phyloP scores from a whole-genome alignment of 2,113 vertebrate genomes.

The Coptodon rendalli region DNA sequence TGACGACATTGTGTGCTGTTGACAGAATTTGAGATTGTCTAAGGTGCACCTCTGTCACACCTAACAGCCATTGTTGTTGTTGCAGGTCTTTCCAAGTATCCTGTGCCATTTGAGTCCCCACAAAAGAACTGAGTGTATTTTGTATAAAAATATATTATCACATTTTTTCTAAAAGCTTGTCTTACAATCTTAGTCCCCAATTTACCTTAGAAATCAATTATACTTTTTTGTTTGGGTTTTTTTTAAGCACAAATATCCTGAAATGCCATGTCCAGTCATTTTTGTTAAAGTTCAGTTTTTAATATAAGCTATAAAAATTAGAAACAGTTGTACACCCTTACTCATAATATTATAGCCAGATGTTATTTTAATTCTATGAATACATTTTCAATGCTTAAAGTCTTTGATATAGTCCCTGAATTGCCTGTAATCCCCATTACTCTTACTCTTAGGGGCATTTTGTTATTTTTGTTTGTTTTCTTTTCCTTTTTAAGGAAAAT shows the following conservation, averaged over 20 bases:
- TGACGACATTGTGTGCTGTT: not conserved
- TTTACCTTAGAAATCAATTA: not conserved
- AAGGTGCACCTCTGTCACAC: not conserved
- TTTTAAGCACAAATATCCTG: not conserved
- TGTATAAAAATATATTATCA: not conserved
- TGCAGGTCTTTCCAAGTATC: not conserved
- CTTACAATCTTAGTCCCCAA: not conserved
- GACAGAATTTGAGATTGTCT: not conserved
- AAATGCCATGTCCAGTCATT: not conserved
- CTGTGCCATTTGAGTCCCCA: not conserved
- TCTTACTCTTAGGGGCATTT: not conserved
- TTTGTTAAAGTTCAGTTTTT: not conserved
- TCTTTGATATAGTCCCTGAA: not conserved
- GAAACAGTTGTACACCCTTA: not conserved
- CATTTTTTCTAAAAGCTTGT: not conserved
- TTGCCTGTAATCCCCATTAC: not conserved
- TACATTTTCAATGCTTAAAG: not conserved
- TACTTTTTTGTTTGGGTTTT: not conserved
- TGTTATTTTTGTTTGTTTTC: not conserved
- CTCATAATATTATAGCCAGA: not conserved
- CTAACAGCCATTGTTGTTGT: not conserved
- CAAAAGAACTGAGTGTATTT: not conserved
- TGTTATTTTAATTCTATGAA: not conserved
- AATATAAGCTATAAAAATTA: not conserved
- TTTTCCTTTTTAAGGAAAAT: fast-evolving